Evolutionary conservation across 2,797 vertebrate genomes (phyloP).

Genomic region (Girardinus metallicus): DNA sequence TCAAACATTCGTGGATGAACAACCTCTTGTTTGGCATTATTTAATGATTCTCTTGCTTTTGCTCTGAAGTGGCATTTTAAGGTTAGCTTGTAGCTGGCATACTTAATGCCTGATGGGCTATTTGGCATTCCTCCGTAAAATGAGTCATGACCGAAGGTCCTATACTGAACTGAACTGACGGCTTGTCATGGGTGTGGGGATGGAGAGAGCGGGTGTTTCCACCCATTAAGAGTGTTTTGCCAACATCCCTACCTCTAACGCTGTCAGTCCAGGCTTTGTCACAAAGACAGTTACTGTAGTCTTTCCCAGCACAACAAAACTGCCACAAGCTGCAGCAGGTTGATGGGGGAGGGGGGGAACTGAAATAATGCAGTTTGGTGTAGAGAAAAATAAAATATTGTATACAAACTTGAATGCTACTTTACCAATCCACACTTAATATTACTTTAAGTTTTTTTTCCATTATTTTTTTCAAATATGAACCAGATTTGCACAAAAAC

Average conservation of each 20-base stretch:
- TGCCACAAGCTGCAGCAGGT: constrained; percentile 40
- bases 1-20: constrained; percentile 11
- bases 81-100: constrained; percentile 47
- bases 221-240: constrained; percentile 57
- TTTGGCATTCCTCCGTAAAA: constrained; percentile 53
- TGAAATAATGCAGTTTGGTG: constrained; percentile 15
- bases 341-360: too few relatives aligned
- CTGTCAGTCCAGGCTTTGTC: constrained; percentile 41
- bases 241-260: constrained; percentile 40
- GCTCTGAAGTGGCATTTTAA: constrained; percentile 35
- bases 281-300: constrained; percentile 36
- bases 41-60: constrained; percentile 44
- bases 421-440: constrained; percentile 5
- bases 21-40: constrained; percentile 53
- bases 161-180: constrained; percentile 52
- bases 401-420: constrained; percentile 16
- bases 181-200: constrained; percentile 38
- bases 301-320: constrained; percentile 34
- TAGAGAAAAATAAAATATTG: background rate
- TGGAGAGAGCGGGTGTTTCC: constrained; percentile 46
- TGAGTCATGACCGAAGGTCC: constrained; percentile 50
- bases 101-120: constrained; percentile 49
- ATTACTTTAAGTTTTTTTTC: background rate
- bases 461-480: background rate
- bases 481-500: too few relatives aligned